Evolutionary conservation across 2,113 vertebrate species (phyloP).

Genomic region (Pelecanoides urinatrix): DNA sequence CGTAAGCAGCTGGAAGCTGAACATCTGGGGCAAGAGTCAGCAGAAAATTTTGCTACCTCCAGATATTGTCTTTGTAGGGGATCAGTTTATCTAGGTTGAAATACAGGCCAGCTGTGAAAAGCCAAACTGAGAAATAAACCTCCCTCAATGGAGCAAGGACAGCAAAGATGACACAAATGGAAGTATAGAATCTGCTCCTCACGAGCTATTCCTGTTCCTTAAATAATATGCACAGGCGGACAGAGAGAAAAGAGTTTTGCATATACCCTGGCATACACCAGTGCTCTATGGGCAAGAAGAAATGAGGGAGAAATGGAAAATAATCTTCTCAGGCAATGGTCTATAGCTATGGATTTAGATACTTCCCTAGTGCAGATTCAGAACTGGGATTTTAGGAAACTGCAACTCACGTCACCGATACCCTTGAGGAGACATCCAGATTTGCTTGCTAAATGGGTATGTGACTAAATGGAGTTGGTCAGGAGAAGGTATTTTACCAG

Average conservation of each 20-base stretch:
- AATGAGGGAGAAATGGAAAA: neutral
- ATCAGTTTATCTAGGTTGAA: slow-evolving; percentile 28
- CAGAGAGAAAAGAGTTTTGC: neutral
- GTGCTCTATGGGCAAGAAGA: neutral
- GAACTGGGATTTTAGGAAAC: neutral
- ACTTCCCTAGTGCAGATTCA: neutral
- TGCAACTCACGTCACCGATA: neutral
- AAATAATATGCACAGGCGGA: neutral
- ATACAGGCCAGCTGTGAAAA: neutral
- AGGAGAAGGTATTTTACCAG: neutral
- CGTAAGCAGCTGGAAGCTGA: slow-evolving; percentile 26
- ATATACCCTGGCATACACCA: neutral
- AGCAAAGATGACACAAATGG: neutral
- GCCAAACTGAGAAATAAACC: slow-evolving; percentile 19
- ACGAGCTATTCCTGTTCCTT: neutral
- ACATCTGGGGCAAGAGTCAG: slow-evolving; percentile 43
- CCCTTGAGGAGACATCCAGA: neutral
- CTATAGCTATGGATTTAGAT: neutral
- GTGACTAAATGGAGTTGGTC: neutral
- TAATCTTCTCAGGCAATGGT: neutral
- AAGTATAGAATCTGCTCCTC: neutral
- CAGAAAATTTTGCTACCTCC: slow-evolving; percentile 45
- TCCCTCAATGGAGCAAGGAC: neutral
- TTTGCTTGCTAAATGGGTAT: neutral
- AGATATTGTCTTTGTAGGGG: neutral